Conservation (phyloP, 2,888 invertebrate species). For the Ophion obscuratus region DNA sequence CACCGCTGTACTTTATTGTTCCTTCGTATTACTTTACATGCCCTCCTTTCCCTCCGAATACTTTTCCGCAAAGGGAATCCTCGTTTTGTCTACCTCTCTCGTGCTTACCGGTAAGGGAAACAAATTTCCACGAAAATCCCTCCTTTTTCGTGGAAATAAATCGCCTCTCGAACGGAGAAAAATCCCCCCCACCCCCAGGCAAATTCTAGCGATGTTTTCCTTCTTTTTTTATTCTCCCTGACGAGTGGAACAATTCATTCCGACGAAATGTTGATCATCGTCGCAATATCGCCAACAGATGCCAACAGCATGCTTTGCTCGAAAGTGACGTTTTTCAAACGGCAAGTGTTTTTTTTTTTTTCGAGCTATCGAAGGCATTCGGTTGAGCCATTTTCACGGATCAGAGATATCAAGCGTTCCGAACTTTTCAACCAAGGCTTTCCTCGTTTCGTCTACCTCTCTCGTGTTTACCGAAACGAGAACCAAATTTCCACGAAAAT, state of each 20-base stretch:
- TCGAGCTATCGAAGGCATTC: too few species aligned
- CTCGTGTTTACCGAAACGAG: conserved; percentile 2
- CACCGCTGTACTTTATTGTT: conserved; percentile 28
- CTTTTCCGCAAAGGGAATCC: not conserved
- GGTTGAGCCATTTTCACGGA: too few species aligned
- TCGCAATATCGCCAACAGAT: too few species aligned
- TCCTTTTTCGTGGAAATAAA: conserved; percentile 49
- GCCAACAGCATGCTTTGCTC: too few species aligned
- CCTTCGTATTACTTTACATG: conserved; percentile 28
- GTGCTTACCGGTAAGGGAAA: conserved; percentile 1
- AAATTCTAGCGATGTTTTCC: too few species aligned
- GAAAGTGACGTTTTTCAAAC: too few species aligned
- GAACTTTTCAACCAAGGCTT: not conserved
- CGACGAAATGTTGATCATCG: too few species aligned
- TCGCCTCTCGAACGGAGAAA: not conserved
- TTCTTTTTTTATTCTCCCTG: too few species aligned
- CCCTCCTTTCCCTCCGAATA: not conserved
- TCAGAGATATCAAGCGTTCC: too few species aligned
- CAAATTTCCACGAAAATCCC: conserved; percentile 47
- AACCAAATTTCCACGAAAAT: conserved; percentile 47
- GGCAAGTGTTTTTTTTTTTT: too few species aligned
- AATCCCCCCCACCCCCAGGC: too few species aligned
- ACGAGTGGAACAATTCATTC: too few species aligned
- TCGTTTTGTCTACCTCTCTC: conserved; percentile 5
- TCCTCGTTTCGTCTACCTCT: conserved; percentile 4